These are phyloP conservation scores for Tigriopus japonicus DNA, from an alignment of 1,140 invertebrate genomes.

Conservation along the genomic window DNA sequence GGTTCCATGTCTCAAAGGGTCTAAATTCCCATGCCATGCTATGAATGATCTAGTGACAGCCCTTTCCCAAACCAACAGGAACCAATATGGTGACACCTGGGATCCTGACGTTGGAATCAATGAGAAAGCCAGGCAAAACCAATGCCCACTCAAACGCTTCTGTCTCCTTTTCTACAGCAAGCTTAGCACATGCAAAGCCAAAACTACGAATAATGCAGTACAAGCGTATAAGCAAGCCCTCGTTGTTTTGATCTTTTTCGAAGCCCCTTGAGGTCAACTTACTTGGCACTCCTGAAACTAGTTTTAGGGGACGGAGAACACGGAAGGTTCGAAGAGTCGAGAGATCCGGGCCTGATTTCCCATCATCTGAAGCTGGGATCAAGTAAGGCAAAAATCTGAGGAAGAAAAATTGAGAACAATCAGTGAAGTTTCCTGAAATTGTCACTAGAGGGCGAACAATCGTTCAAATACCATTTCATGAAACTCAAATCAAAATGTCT, in stretches of 20 bases:
- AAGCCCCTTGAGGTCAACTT: constrained; percentile 35
- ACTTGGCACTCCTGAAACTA: constrained; percentile 96
- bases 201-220: too few species aligned
- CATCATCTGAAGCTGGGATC: constrained; percentile 4
- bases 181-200: too few species aligned
- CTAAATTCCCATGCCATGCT: neutral
- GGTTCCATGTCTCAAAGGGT: too few species aligned
- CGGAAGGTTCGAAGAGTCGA: constrained; percentile 90
- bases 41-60: neutral
- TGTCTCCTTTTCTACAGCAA: too few species aligned
- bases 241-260: neutral
- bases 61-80: neutral
- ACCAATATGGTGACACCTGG: neutral
- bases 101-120: neutral
- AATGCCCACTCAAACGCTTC: neutral
- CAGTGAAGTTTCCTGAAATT: too few species aligned
- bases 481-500: too few species aligned
- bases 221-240: too few species aligned
- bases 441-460: too few species aligned
- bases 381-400: constrained; percentile 8
- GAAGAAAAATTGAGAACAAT: neutral
- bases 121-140: neutral
- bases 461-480: too few species aligned
- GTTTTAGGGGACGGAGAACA: constrained; percentile 86
- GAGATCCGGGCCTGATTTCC: constrained; percentile 41